Percentiles rank a stretch among this genome's conserved stretches.
Conservation (phyloP, 2,797 vertebrate species). For the Australoheros facetus region DNA sequence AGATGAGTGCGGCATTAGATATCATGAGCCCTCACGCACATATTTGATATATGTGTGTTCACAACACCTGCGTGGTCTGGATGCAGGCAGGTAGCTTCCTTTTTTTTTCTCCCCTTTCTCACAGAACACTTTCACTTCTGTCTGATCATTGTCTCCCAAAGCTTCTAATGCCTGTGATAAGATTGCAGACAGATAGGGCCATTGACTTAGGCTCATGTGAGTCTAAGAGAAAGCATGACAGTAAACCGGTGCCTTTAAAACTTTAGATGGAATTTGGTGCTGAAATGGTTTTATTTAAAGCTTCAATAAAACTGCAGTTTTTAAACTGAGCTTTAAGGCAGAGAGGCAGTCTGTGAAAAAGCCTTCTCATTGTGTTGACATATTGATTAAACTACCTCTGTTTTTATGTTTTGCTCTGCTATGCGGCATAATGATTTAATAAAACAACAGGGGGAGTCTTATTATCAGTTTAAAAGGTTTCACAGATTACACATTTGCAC, state of each 20-base stretch:
- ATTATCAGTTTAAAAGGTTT: conserved; percentile 17
- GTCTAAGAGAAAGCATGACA: conserved; percentile 26
- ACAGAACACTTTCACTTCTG: conserved; percentile 18
- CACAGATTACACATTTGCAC: background rate
- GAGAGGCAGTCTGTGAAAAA: background rate
- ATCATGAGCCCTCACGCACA: background rate
- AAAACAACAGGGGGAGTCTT: conserved; percentile 4
- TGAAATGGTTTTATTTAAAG: conserved; percentile 38
- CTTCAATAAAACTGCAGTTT: conserved; percentile 26
- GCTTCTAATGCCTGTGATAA: conserved; percentile 30
- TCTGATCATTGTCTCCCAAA: conserved; percentile 36
- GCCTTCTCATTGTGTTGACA: background rate
- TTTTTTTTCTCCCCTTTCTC: conserved; percentile 17
- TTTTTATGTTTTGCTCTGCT: background rate
- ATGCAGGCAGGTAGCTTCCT: conserved; percentile 2
- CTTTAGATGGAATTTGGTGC: conserved; percentile 33
- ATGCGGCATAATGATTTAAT: background rate
- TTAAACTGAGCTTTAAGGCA: conserved; percentile 18
- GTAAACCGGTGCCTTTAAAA: conserved; percentile 35
- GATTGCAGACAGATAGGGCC: conserved; percentile 22
- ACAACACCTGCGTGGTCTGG: background rate
- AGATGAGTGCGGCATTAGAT: conserved; percentile 7
- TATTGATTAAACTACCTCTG: background rate
- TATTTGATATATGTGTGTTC: conserved; percentile 1
- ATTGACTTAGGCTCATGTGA: background rate